Conservation (phyloP, 2,797 vertebrate genomes). For the Avahi laniger region DNA sequence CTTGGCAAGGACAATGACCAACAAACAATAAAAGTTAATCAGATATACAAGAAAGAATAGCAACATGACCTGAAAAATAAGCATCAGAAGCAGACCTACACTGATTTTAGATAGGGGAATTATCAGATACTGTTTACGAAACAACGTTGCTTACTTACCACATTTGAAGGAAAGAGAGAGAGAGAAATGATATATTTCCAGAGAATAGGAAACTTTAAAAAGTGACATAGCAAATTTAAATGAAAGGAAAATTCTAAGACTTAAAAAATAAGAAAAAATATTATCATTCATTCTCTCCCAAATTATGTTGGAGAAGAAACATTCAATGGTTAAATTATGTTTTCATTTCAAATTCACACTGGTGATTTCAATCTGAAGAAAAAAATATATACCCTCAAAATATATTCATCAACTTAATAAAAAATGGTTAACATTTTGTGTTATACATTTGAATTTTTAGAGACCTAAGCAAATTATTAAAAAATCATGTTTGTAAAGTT, state of each 20-base stretch:
- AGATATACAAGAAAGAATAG: background rate
- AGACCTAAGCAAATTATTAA: background rate
- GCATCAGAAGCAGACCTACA: background rate
- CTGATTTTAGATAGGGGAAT: background rate
- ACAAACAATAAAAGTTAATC: background rate
- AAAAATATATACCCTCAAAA: background rate
- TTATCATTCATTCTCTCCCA: background rate
- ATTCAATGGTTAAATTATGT: background rate
- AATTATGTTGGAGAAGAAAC: background rate
- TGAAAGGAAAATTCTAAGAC: background rate
- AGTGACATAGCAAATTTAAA: background rate
- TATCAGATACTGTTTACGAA: background rate
- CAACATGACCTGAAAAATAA: background rate
- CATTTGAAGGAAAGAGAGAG: background rate
- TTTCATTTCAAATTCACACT: slow-evolving; percentile 6
- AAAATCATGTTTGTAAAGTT: background rate
- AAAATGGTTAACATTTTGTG: background rate
- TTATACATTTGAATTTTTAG: slow-evolving; percentile 1
- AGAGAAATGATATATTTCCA: background rate
- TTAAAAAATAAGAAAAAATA: background rate
- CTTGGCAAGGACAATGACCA: background rate
- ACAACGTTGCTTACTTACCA: background rate
- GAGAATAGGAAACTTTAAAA: background rate
- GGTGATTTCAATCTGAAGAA: background rate
- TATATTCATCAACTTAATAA: background rate